Evolutionary conservation across 2,113 vertebrate genomes (phyloP), one percentile per base, ranked within the genome.

Genomic region (Thunnus thynnus): DNA sequence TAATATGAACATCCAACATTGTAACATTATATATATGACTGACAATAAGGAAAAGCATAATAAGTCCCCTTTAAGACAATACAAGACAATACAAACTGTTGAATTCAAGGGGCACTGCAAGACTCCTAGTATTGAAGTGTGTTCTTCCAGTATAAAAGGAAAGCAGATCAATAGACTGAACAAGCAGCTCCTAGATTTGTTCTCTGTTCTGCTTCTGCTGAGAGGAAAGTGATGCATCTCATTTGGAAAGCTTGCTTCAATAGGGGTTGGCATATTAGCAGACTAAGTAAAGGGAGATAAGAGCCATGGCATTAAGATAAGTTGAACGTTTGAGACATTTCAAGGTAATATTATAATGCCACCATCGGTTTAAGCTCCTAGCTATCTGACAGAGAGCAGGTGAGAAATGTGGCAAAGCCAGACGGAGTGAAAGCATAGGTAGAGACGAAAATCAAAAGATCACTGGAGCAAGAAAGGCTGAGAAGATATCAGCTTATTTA

Each of bases 301-400:
- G 73, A 86, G 77, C 84, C n/a, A 4, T 64, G 74, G 86, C 84
- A 87, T 91, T 90, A 82, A 89, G 89, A 93, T 81, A 83, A 80
- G 79, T 81, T 72, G 55, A 88, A 72, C 36, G 75, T 67, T 65
- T 81, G n/a, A 88, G 86, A 73, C 76, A 48, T 83, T 90, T 91
- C 36, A 60, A 86, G 85, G 90, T 92, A 94, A 91, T 89, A 81
- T 88, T 90, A 91, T 93, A 94, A 92, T 90, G 90, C 88, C 90
- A 82, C 81, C 82, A 30, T 79, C 80, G 57, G 84, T 86, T 83
- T 89, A 86, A 88, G 80, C 76, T 65, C 13, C 16, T 60, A 9
- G 78, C 75, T 72, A 60, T 83, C 81, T 90, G 81, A 77, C 86
- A 73, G 72, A 44, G 54, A 47, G 73, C 77, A 47, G 77, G 46